Conservation (phyloP, 2,888 invertebrate species). For the Leptopilina myrica region DNA sequence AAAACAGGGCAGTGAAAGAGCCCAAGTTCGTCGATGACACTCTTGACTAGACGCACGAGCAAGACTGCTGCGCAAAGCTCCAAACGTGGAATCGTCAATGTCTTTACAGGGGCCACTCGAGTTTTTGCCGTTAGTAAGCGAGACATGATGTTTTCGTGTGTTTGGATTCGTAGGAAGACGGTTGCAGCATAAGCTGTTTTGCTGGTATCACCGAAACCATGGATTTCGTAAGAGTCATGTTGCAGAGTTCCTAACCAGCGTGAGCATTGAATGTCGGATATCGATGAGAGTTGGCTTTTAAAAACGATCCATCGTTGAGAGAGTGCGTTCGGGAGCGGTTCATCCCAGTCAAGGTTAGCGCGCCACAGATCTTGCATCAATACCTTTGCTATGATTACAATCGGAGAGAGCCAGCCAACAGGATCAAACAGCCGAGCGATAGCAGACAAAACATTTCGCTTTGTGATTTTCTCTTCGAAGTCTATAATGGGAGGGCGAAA, state of each 20-base stretch:
- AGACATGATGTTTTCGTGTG: neutral
- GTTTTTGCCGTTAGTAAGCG: neutral
- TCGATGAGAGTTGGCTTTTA: neutral
- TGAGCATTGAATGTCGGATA: neutral
- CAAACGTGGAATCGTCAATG: too few relatives aligned
- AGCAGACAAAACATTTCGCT: too few relatives aligned
- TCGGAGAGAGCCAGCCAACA: neutral
- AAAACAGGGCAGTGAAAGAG: too few relatives aligned
- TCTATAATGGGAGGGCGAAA: too few relatives aligned
- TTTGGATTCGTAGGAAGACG: neutral
- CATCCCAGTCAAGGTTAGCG: neutral
- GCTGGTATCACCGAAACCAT: neutral
- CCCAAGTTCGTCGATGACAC: too few relatives aligned
- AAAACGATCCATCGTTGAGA: neutral
- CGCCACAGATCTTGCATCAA: constrained; percentile 1
- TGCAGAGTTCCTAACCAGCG: neutral
- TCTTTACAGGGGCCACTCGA: too few relatives aligned
- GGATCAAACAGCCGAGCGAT: too few relatives aligned
- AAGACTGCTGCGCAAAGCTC: too few relatives aligned
- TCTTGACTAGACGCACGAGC: too few relatives aligned
- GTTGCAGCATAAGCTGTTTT: neutral
- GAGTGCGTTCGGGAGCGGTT: neutral
- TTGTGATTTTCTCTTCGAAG: too few relatives aligned
- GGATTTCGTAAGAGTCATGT: neutral
- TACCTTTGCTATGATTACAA: neutral